phyloP scores from a whole-genome alignment of 2,113 vertebrate genomes.

The Ovis canadensis region DNA sequence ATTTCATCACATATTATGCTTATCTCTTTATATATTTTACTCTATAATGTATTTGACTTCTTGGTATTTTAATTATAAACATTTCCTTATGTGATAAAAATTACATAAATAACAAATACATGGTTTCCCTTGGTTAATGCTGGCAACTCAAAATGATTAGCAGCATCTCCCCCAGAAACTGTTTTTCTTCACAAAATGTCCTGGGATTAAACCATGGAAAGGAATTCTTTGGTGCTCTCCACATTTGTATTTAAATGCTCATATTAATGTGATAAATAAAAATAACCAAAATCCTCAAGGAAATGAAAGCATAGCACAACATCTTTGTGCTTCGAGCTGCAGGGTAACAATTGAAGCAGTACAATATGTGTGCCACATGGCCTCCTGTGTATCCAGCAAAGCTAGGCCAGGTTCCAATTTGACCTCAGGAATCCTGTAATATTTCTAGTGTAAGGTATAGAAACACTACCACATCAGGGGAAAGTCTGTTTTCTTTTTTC shows the following conservation, averaged over 20 bases:
- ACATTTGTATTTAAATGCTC: constrained; percentile 16
- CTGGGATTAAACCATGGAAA: background rate
- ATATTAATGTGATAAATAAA: background rate
- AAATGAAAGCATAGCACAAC: background rate
- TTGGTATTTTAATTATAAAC: constrained; percentile 4
- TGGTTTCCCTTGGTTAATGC: background rate
- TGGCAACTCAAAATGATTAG: background rate
- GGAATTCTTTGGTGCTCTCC: background rate
- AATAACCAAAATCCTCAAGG: background rate
- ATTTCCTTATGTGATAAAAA: background rate
- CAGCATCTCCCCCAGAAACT: background rate
- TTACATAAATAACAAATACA: background rate
- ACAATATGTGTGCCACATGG: background rate
- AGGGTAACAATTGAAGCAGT: background rate
- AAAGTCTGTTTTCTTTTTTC: background rate
- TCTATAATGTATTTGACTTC: background rate
- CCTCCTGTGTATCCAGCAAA: background rate
- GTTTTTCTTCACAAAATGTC: background rate
- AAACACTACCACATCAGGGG: background rate
- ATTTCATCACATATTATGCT: background rate
- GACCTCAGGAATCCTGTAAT: background rate
- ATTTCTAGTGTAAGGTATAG: background rate
- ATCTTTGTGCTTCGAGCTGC: background rate
- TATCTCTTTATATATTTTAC: background rate
- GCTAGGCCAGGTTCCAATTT: background rate